Base-by-base conservation (phyloP, 2,113 vertebrate genomes). In the Actenoides lindsayi region DNA sequence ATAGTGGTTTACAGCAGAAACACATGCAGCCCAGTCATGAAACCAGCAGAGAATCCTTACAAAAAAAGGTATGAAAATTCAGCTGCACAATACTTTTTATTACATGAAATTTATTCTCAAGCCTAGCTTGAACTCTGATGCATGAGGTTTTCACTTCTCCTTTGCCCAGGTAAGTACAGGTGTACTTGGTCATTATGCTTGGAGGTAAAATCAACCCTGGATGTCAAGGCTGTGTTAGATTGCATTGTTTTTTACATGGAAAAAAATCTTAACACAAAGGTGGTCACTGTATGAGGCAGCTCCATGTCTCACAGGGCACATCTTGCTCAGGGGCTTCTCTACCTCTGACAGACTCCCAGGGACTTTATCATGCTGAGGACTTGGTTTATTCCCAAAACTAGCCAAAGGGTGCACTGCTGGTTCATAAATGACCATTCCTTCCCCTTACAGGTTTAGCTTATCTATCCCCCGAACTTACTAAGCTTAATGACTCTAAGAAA, bases 251-350 rank as follows among this genome's bases (percentile, higher is more conserved):
- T 46, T 21, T 9, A 8, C 11, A 71, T 20, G 9, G 25, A 28
- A 53, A 78, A 35, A 24, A 23, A 46, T 7, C 20, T 62, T 67
- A 16, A 21, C 42, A 37, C 39, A 56, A 54, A 48, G 18, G 27
- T 24, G 18, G 30, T 42, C 25, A 20, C 51, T 27, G 13, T 51
- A 53, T 10, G 30, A 70, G 39, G 33, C 37, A 70, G 42, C 25
- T 78, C 33, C 17, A 5, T 10, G 5, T 37, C 28, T 59, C 44
- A 67, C 2, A 1, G 33, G 16, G 6, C 12, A 25, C 5, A 0
- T 50, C 27, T 54, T 2, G 0, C 37, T 37, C 27, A 30, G 53
- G 41, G 16, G 27, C 46, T 82, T 21, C 31, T 77, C 27, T 30
- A 11, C 39, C 35, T 73, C 64, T 71, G 33, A 64, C 3, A 1